Evolutionary conservation across 2,113 vertebrate genomes (phyloP).

Genomic region (Gymnorhina tibicen): DNA sequence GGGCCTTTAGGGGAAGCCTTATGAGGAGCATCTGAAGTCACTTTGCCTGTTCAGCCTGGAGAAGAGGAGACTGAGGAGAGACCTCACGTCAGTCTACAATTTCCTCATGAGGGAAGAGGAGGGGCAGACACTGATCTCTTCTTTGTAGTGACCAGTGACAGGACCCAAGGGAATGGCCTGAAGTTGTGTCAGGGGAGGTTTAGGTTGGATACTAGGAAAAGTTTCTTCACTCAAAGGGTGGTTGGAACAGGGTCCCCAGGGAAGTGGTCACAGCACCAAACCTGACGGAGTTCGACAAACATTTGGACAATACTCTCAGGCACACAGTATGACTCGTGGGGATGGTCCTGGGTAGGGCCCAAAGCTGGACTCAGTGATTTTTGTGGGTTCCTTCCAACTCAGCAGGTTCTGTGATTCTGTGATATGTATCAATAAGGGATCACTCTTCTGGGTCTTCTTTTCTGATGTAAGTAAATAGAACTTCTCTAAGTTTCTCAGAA

Average conservation of each 20-base stretch:
- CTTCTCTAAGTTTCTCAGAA: background rate
- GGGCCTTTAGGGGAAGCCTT: background rate
- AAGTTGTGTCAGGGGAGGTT: background rate
- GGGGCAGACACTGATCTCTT: background rate
- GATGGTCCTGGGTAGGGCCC: too few species aligned
- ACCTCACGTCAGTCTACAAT: background rate
- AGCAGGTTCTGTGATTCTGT: background rate
- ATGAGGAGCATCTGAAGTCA: background rate
- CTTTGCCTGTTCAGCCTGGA: background rate
- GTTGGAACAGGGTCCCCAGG: fast-evolving
- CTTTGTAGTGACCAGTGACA: background rate
- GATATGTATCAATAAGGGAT: background rate
- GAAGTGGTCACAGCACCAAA: too few species aligned
- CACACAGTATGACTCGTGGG: background rate
- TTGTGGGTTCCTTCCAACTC: background rate
- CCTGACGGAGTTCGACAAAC: background rate
- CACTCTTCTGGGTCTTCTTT: background rate
- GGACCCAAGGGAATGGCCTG: background rate
- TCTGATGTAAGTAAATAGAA: background rate
- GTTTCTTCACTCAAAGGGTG: background rate
- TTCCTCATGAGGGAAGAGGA: background rate
- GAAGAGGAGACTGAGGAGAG: background rate
- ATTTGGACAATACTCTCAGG: background rate
- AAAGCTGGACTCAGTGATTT: fast-evolving
- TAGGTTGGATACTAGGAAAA: background rate